phyloP scores from a whole-genome alignment of 2,113 vertebrate genomes.

The Delphinus delphis region DNA sequence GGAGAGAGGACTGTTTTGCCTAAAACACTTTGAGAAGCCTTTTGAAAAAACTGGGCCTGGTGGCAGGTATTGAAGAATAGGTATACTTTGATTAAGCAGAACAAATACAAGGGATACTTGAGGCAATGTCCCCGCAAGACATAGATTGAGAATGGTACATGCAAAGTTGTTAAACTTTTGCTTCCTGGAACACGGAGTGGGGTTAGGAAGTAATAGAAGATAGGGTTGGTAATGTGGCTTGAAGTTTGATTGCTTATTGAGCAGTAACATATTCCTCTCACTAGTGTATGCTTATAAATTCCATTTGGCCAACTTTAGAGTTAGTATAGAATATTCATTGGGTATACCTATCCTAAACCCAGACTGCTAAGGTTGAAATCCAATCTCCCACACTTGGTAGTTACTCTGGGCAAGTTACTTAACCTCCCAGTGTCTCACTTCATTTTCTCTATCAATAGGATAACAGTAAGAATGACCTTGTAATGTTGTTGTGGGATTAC shows the following conservation, averaged over 20 bases:
- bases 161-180: not conserved
- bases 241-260: not conserved
- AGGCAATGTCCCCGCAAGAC: not conserved
- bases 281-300: not conserved
- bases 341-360: not conserved
- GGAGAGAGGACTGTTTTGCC: not conserved
- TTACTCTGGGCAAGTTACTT: not conserved
- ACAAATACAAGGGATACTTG: not conserved
- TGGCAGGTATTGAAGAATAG: not conserved
- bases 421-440: not conserved
- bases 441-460: not conserved
- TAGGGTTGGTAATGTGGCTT: not conserved
- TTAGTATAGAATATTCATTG: not conserved
- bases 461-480: not conserved
- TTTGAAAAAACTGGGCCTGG: not conserved
- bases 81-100: not conserved
- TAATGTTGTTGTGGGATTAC: not conserved
- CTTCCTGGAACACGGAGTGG: not conserved
- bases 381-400: not conserved
- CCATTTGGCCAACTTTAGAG: not conserved
- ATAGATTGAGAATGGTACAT: not conserved
- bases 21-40: not conserved
- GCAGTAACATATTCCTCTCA: not conserved
- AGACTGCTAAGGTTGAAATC: not conserved
- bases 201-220: not conserved